Evolutionary conservation across 2,113 vertebrate genomes (phyloP).

Genomic region (Nothoprocta perdicaria): DNA sequence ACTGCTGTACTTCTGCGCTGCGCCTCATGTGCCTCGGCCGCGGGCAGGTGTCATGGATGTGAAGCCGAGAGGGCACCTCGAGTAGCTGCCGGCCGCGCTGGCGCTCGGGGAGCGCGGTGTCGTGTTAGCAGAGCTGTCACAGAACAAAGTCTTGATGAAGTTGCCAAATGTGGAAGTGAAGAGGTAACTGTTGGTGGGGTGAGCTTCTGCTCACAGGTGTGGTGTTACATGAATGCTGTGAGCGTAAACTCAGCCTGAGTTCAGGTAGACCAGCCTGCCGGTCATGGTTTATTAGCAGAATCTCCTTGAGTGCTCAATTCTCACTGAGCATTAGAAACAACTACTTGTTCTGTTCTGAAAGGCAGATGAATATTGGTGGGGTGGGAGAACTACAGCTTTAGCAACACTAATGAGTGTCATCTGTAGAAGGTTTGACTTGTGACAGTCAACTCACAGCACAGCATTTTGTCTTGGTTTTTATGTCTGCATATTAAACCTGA

Average conservation of each 20-base stretch:
- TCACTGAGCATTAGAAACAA: background rate
- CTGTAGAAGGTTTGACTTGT: background rate
- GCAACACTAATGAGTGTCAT: background rate
- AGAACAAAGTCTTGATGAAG: conserved; percentile 48
- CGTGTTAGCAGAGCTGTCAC: conserved; percentile 27
- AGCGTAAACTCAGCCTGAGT: conserved; percentile 28
- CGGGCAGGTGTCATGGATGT: conserved; percentile 44
- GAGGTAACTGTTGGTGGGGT: conserved; percentile 56
- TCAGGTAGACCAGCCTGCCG: conserved; percentile 27
- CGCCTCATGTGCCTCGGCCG: conserved; percentile 75
- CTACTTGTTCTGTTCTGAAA: conserved; percentile 18
- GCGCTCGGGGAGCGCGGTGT: conserved; percentile 23
- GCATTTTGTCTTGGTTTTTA: conserved; percentile 33
- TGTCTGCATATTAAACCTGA: background rate
- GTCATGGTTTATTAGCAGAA: background rate
- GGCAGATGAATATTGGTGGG: conserved; percentile 1
- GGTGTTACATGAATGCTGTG: conserved; percentile 48
- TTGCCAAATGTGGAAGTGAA: conserved; percentile 71
- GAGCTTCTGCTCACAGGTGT: conserved; percentile 44
- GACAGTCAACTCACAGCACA: conserved; percentile 23
- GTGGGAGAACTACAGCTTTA: conserved; percentile 41
- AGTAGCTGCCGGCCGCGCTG: conserved; percentile 69
- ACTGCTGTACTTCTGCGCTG: conserved; percentile 75
- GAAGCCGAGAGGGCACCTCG: conserved; percentile 66
- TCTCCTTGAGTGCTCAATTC: conserved; percentile 16